phyloP scores from a whole-genome alignment of 2,888 invertebrate species.

The Eristalis arbustorum region DNA sequence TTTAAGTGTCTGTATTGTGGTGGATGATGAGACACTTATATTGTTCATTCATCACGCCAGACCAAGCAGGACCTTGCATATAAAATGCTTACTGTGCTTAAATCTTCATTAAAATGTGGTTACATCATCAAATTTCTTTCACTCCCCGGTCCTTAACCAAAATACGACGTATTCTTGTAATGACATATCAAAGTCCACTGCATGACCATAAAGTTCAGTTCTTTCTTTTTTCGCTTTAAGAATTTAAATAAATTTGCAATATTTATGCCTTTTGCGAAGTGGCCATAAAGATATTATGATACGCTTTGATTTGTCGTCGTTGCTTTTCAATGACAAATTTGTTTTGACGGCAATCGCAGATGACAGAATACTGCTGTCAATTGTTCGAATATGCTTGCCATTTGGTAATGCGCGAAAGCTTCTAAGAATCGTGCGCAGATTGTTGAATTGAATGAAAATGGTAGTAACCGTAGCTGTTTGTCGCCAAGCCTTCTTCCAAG shows the following conservation, averaged over 20 bases:
- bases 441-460: constrained; percentile 4
- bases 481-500: not conserved
- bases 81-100: too few relatives aligned
- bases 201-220: not conserved
- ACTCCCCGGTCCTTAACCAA: not conserved
- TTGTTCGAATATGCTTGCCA: not conserved
- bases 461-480: not conserved
- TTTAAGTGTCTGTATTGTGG: too few relatives aligned
- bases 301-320: not conserved
- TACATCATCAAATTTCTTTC: not conserved
- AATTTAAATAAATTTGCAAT: constrained; percentile 8
- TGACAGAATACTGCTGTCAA: not conserved
- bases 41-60: too few relatives aligned
- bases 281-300: not conserved
- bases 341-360: constrained; percentile 1
- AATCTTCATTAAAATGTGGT: not conserved
- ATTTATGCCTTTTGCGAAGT: not conserved
- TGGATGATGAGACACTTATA: too few relatives aligned
- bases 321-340: not conserved
- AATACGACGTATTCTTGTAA: not conserved
- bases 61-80: too few relatives aligned
- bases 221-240: not conserved
- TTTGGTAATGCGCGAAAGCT: not conserved
- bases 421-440: not conserved
- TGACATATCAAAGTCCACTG: not conserved